A percentile compares a stretch with the other conserved stretches of the same genome.
These are phyloP conservation scores for Sebastiscus albofasciatus DNA, from an alignment of 2,797 vertebrate genomes.

Conservation along the genomic window DNA sequence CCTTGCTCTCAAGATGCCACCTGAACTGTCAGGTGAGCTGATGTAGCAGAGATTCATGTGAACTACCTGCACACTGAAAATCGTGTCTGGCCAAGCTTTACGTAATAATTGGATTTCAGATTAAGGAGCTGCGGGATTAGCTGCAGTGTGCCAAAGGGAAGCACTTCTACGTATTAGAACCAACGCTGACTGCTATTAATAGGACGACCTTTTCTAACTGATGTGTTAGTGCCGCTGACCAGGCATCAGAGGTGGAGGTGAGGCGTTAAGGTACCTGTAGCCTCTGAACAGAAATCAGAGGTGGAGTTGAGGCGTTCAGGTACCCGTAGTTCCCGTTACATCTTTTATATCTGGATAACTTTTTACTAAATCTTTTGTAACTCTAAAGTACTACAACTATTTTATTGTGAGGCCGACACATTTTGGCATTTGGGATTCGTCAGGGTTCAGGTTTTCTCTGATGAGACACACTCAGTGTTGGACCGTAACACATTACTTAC, in stretches of 20 bases:
- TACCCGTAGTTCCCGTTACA: too few species aligned
- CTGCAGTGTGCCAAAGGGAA: conserved; percentile 66
- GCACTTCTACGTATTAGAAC: conserved; percentile 58
- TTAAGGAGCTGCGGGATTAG: conserved; percentile 75
- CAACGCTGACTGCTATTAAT: conserved; percentile 50
- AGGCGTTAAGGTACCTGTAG: conserved; percentile 10
- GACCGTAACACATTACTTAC: too few species aligned
- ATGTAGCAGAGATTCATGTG: conserved; percentile 7
- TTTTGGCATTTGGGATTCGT: too few species aligned
- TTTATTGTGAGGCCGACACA: too few species aligned
- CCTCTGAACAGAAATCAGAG: not conserved
- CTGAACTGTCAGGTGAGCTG: not conserved
- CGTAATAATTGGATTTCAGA: conserved; percentile 81
- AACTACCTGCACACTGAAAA: conserved; percentile 20
- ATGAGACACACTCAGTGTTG: too few species aligned
- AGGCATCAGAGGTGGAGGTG: conserved; percentile 31
- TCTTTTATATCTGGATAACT: too few species aligned
- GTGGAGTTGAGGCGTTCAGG: not conserved
- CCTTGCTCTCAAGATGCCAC: not conserved
- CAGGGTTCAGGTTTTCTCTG: too few species aligned
- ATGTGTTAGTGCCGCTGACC: conserved; percentile 3
- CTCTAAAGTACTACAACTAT: too few species aligned
- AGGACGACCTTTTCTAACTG: conserved; percentile 42
- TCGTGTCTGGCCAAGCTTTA: conserved; percentile 41
- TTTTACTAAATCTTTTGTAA: too few species aligned